Evolutionary conservation across 2,888 invertebrate genomes (phyloP), one percentile per base, ranked within the genome.

Genomic region (Smittia sp.): DNA sequence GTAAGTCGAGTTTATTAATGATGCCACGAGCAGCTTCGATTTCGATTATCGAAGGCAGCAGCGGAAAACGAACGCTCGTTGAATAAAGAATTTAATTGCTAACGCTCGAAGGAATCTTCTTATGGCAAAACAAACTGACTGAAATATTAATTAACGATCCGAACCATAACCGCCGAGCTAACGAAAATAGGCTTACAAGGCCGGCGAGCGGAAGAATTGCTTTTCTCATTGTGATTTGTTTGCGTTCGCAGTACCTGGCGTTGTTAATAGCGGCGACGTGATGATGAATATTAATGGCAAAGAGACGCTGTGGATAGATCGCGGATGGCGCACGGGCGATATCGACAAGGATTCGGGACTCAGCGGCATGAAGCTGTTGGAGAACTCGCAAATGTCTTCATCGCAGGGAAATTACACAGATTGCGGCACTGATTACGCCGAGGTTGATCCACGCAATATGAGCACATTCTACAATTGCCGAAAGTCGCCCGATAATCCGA

Each of bases 401-500:
- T n/a, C 72, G 18, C 82, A 82, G 77, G 81, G 80, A 74, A 83
- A 83, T 77, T 83, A 79, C 76, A 79, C 80, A 0, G 83, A 83
- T 77, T 81, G 81, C 1, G 85, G 85, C 70, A 87, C 88, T 0
- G 89, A 89, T 80, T 89, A 89, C 78, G 89, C 89, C 1, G 89
- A 89, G 81, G 89, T 89, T 38, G 86, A 86, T 78, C 85, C 86
- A 3, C 81, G 86, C 70, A 88, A 87, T 78, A 82, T 90, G 80
- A 89, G 89, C 74, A 90, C 90, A 0, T 90, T 90, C 79, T 90
- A 90, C 81, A 87, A 87, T 77, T 85, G 86, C 77, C 86, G 88
- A 79, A 88, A 88, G 82, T 86, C 86, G 74, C 85, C 87, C 9
- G 87, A 87, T 76, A 87, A 87, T 79, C 88, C 89, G 0, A 88